These are phyloP conservation scores for Drosophila sucinea DNA, from an alignment of 1,140 invertebrate genomes.

Conservation along the genomic window DNA sequence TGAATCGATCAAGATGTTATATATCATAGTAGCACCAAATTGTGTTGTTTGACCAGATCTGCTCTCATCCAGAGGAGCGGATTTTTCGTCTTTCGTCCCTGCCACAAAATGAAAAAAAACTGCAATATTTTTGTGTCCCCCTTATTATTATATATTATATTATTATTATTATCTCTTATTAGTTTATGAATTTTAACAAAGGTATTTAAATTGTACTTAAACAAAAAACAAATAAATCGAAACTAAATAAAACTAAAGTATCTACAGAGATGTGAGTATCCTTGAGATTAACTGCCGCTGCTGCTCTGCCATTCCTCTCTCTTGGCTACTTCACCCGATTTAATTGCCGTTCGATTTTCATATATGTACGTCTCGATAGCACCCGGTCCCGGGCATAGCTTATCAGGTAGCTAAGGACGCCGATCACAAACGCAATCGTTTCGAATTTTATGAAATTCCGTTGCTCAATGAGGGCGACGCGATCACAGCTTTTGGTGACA, in stretches of 20 bases:
- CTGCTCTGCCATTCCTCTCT: not conserved
- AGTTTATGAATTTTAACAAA: slow-evolving; percentile 62
- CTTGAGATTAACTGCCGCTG: slow-evolving; percentile 8
- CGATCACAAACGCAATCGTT: slow-evolving; percentile 87
- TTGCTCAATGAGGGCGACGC: slow-evolving; percentile 89
- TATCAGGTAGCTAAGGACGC: slow-evolving; percentile 84
- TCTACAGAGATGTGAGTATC: slow-evolving; percentile 67
- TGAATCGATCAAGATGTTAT: slow-evolving; percentile 57
- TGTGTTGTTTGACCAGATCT: slow-evolving; percentile 53
- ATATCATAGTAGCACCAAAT: slow-evolving; percentile 59
- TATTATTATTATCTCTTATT: slow-evolving; percentile 45
- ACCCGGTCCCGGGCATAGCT: slow-evolving; percentile 73
- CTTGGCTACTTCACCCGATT: slow-evolving; percentile 81
- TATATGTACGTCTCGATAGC: slow-evolving; percentile 83
- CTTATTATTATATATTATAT: slow-evolving; percentile 36
- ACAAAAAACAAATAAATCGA: slow-evolving; percentile 56
- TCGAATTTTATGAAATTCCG: slow-evolving; percentile 93
- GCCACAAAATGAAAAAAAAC: slow-evolving; percentile 16
- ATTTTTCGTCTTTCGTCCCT: slow-evolving; percentile 19
- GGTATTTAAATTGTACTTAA: slow-evolving; percentile 70
- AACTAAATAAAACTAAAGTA: slow-evolving; percentile 71
- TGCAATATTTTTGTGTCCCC: slow-evolving; percentile 61
- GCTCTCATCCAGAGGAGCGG: not conserved
- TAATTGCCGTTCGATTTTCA: slow-evolving; percentile 84
- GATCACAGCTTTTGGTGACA: slow-evolving; percentile 88